A percentile compares a stretch with the other conserved stretches of the same genome.
phyloP scores from a whole-genome alignment of 2,113 vertebrate genomes.

The Atlantisia rogersi region DNA sequence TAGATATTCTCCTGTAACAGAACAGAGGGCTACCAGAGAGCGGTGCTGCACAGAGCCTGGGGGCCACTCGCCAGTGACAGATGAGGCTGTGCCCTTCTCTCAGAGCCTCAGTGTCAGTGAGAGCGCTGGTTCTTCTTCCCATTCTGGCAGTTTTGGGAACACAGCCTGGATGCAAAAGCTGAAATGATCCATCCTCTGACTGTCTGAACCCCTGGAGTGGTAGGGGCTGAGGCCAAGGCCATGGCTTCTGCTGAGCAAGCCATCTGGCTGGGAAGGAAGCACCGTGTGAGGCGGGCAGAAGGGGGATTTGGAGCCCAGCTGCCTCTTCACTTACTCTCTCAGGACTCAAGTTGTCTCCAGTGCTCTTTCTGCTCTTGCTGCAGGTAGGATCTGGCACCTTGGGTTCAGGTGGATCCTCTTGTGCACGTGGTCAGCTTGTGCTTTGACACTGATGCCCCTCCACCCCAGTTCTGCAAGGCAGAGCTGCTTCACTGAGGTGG shows the following conservation, averaged over 20 bases:
- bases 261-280: no score
- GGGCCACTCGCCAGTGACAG: neutral
- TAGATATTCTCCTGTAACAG: neutral
- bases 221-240: neutral
- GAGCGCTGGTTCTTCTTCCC: neutral
- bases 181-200: neutral
- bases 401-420: neutral
- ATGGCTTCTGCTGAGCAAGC: neutral
- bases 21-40: neutral
- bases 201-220: neutral
- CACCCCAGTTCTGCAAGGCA: neutral
- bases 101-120: neutral
- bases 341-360: neutral
- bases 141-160: neutral
- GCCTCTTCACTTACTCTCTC: neutral
- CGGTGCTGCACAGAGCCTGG: neutral
- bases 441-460: neutral
- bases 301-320: neutral
- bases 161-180: neutral
- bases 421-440: neutral
- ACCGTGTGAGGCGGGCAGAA: neutral
- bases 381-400: neutral
- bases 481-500: fast-evolving
- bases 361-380: neutral
- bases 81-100: neutral